Conservation (phyloP, 64 coral and sea anemone species). For the Pocillopora damicornis region DNA sequence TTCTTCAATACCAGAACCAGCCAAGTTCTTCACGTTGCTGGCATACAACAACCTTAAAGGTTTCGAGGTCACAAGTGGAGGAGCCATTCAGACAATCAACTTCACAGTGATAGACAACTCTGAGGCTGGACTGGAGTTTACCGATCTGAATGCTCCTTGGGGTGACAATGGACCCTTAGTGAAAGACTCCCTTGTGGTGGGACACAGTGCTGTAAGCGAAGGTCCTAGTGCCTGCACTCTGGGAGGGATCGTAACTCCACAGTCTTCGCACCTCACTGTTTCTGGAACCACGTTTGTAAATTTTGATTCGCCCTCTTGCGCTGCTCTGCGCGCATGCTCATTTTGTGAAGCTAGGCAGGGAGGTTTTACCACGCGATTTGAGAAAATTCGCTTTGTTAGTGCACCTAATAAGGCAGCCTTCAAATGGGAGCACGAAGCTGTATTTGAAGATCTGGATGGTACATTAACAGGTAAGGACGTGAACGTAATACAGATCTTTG, state of each 20-base stretch:
- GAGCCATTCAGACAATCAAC: constrained; percentile 54
- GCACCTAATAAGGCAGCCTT: constrained; percentile 56
- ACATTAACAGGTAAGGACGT: constrained; percentile 59
- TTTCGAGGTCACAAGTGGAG: constrained; percentile 50
- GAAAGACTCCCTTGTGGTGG: constrained; percentile 66
- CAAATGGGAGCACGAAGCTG: constrained; percentile 76
- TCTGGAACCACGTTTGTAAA: constrained; percentile 61
- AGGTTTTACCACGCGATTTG: constrained; percentile 56
- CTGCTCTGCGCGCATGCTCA: constrained; percentile 56
- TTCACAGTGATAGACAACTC: constrained; percentile 69
- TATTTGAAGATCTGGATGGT: constrained; percentile 72
- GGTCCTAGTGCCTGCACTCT: constrained; percentile 43
- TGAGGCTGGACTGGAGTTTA: constrained; percentile 74
- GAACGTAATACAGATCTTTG: neutral
- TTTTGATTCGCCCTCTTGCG: constrained; percentile 51
- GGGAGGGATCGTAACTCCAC: constrained; percentile 46
- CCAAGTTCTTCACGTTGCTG: constrained; percentile 57
- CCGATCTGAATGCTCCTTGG: constrained; percentile 48
- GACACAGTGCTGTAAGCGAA: constrained; percentile 59
- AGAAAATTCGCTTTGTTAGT: constrained; percentile 38
- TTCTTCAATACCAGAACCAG: constrained; percentile 32
- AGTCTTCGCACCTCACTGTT: constrained; percentile 60
- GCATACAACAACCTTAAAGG: constrained; percentile 83
- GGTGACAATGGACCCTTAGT: constrained; percentile 46
- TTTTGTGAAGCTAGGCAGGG: constrained; percentile 51